Base-by-base conservation (phyloP, 2,888 invertebrate species). In the Mythimna ferrago region DNA sequence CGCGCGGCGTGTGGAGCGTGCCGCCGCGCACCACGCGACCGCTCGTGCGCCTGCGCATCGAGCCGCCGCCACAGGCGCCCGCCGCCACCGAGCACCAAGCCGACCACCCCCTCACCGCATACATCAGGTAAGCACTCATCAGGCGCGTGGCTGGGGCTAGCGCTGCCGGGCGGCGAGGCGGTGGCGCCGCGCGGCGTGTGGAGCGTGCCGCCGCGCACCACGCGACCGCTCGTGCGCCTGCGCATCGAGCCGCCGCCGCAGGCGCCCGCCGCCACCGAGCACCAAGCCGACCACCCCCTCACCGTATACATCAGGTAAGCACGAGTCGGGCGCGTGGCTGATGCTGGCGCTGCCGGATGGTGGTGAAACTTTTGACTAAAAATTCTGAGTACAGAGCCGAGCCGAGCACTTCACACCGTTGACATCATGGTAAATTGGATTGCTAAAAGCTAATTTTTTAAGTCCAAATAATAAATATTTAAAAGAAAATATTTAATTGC, bases 161-260 rank as follows among this genome's bases (percentile, higher is more conserved):
- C 98, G 93, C 96, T 99, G 91, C 99, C 99, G 74, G 97, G 95
- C 75, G 98, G 98, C 67, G 98, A 98, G 79, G 96, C 97, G 75
- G 98, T 98, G 90, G 99, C 98, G 70, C 97, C 98, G 66, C 98
- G 98, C 89, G 97, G 97, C 71, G 86, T 88, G 95, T 98, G 99
- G 99, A 97, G 98, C 92, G 98, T 99, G 91, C 98, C 98, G 87
- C 99, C 99, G 72, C 98, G 98, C 94, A 97, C 98, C 91, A 97
- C 98, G 61, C 98, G 98, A 93, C 97, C 98, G 80, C 97, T 99
- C 76, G 99, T 99, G 81, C 84, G 94, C 92, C 84, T 89, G 79
- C 81, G 81, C 73, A 67, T 85, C 6, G 72, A 72, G 35, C 91
- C 97, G 98, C 61, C 98, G 98, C 93, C 97, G 94, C 91, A 97